phyloP scores from a whole-genome alignment of 2,113 vertebrate species.

The Psophia crepitans region DNA sequence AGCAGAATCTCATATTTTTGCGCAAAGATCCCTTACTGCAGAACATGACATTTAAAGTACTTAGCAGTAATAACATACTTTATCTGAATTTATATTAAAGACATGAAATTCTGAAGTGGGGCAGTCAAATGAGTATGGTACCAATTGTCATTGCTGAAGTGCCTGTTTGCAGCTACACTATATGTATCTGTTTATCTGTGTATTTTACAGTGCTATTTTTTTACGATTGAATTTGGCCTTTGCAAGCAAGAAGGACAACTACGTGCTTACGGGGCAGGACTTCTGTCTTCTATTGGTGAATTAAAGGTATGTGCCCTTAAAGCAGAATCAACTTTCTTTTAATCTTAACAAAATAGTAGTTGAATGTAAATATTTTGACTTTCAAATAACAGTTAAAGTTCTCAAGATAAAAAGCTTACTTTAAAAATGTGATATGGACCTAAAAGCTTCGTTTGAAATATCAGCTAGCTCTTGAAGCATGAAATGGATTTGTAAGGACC shows the following conservation, averaged over 20 bases:
- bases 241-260: constrained; percentile 97
- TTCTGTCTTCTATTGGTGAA: constrained; percentile 96
- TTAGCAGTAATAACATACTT: neutral
- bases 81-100: neutral
- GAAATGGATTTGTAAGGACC: constrained; percentile 45
- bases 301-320: constrained; percentile 80
- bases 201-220: constrained; percentile 92
- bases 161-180: neutral
- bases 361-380: constrained; percentile 29
- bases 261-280: constrained; percentile 94
- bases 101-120: neutral
- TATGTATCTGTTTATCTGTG: neutral
- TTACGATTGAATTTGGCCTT: constrained; percentile 97
- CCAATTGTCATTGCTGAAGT: neutral
- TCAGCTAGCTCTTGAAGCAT: constrained; percentile 41
- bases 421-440: constrained; percentile 33
- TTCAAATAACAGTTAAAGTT: constrained; percentile 42
- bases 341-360: constrained; percentile 28
- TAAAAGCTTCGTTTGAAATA: constrained; percentile 57
- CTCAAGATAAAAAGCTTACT: constrained; percentile 23
- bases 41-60: neutral
- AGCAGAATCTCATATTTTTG: neutral
- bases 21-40: neutral
- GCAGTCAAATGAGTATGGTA: neutral
- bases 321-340: constrained; percentile 3